Percentiles rank a stretch among this genome's conserved stretches.
These are phyloP conservation scores for Dipodomys spectabilis DNA, from an alignment of 2,113 vertebrate genomes.

Conservation along the genomic window DNA sequence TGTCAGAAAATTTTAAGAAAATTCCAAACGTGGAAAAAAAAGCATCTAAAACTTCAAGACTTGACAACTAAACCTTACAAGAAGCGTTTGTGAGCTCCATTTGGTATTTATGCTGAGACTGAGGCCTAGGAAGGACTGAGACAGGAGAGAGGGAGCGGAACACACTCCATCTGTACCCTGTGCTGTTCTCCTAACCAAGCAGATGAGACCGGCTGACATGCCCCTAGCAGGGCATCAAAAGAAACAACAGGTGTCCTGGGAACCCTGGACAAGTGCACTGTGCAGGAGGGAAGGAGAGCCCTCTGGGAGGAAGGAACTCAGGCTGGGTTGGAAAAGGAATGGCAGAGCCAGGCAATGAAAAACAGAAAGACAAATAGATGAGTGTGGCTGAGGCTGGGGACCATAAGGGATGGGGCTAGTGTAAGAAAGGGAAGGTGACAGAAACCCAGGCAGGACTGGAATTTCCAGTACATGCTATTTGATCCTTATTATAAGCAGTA, in stretches of 20 bases:
- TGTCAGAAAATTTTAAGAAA: background rate
- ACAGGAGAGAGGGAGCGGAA: background rate
- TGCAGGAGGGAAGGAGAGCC: background rate
- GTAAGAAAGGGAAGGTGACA: too few relatives aligned
- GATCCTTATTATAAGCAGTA: background rate
- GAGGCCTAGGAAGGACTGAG: background rate
- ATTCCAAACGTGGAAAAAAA: background rate
- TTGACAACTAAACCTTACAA: background rate
- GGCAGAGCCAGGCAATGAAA: background rate
- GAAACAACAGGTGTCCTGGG: fast-evolving
- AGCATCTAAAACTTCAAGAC: background rate
- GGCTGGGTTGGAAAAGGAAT: background rate
- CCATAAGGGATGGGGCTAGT: too few relatives aligned
- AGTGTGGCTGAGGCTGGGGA: too few relatives aligned
- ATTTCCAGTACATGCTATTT: background rate
- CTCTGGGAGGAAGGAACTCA: background rate
- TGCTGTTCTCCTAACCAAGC: background rate
- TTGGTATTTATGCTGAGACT: background rate
- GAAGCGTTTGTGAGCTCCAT: background rate
- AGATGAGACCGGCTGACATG: fast-evolving
- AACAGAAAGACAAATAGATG: too few relatives aligned
- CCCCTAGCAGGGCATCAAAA: background rate
- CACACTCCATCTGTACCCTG: background rate
- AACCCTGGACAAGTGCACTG: background rate
- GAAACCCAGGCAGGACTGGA: too few relatives aligned